Evolutionary conservation across 2,888 invertebrate genomes (phyloP).

Genomic region (Imbricaverruca yamaguchii): DNA sequence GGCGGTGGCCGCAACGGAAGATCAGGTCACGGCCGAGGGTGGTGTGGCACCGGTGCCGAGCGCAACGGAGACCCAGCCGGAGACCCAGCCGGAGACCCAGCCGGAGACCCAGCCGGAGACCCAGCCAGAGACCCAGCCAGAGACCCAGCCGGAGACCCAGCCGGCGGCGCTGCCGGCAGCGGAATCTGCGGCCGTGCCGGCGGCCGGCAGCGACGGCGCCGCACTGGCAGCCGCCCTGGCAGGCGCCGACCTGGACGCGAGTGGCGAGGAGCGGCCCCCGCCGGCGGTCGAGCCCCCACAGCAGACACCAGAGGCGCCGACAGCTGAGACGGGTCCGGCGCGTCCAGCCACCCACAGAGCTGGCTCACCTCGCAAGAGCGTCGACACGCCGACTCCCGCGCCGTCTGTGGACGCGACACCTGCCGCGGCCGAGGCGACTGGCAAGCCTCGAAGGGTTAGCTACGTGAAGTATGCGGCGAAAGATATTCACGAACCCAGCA

Average conservation of each 20-base stretch:
- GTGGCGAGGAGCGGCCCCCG: background rate
- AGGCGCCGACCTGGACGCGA: no score
- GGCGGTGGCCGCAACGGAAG: no score
- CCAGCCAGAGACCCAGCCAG: background rate
- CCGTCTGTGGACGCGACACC: no score
- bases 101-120: background rate
- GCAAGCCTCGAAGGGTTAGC: constrained; percentile 26
- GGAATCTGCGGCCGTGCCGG: background rate
- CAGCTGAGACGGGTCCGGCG: no score
- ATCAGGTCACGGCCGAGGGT: background rate
- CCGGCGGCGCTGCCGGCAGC: background rate
- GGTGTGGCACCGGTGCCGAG: background rate
- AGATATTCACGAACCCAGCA: constrained; percentile 6
- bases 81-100: background rate
- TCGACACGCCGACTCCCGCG: no score
- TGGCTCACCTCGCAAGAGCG: no score
- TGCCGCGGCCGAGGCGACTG: no score
- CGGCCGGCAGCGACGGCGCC: no score
- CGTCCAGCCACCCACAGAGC: no score
- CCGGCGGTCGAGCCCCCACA: background rate
- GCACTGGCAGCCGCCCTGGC: no score
- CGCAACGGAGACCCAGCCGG: background rate
- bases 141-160: background rate
- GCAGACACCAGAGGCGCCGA: background rate
- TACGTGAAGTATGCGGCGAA: constrained; percentile 24